Percentiles rank a stretch among this genome's conserved stretches.
phyloP scores from a whole-genome alignment of 2,888 invertebrate genomes.

The Ophonus ardosiacus region DNA sequence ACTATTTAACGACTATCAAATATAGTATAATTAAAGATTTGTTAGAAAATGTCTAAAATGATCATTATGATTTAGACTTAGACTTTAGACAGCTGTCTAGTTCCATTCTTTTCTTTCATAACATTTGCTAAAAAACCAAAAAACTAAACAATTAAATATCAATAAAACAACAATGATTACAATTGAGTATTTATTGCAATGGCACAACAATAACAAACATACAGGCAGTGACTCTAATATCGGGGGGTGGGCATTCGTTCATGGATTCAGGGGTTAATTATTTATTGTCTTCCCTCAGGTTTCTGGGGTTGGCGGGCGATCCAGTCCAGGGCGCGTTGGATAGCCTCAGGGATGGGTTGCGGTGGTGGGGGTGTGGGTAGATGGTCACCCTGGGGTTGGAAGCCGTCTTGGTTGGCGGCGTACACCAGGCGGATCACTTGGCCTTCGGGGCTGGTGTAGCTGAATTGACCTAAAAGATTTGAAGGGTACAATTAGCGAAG shows the following conservation, averaged over 20 bases:
- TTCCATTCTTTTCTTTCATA: neutral
- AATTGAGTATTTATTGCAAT: constrained; percentile 44
- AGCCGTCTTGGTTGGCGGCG: constrained; percentile 76
- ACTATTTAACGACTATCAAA: no score
- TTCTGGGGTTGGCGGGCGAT: constrained; percentile 80
- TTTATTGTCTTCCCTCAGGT: constrained; percentile 45
- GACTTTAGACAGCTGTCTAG: neutral
- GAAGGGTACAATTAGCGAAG: no score
- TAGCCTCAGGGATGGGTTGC: constrained; percentile 84
- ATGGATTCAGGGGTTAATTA: neutral
- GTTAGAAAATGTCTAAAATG: no score
- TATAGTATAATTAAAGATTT: no score
- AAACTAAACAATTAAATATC: neutral
- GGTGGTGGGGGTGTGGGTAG: constrained; percentile 79
- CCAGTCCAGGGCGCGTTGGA: constrained; percentile 82
- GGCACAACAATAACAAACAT: constrained; percentile 58
- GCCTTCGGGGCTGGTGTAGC: constrained; percentile 62
- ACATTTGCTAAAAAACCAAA: neutral
- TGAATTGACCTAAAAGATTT: constrained; percentile 51
- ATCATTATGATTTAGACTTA: neutral
- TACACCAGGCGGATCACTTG: constrained; percentile 71
- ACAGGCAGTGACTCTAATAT: constrained; percentile 23
- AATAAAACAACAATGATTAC: neutral
- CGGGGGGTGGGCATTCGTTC: neutral
- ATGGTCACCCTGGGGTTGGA: constrained; percentile 75